Percentiles rank a stretch among this genome's conserved stretches.
phyloP scores from a whole-genome alignment of 2,113 vertebrate species.

The Notechis scutatus region DNA sequence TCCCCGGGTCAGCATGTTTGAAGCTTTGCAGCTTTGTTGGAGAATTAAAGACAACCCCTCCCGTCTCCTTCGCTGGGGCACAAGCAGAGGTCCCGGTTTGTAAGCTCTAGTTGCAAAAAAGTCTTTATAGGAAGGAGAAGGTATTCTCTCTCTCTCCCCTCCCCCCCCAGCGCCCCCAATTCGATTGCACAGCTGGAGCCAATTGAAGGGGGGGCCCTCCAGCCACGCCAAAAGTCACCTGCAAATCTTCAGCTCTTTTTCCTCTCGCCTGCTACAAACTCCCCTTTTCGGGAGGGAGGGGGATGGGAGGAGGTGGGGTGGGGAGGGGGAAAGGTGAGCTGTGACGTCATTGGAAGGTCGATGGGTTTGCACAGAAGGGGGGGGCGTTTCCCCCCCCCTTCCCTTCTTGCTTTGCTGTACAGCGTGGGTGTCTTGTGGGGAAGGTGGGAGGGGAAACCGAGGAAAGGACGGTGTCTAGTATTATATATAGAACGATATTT shows the following conservation, averaged over 20 bases:
- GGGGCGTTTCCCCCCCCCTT: not conserved
- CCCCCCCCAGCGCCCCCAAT: not conserved
- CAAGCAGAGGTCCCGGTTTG: not conserved
- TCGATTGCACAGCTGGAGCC: not conserved
- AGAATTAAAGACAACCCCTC: not conserved
- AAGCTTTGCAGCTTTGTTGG: not conserved
- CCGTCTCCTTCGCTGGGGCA: not conserved
- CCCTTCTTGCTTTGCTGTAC: too few relatives aligned
- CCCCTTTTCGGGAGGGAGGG: not conserved
- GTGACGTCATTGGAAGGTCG: conserved; percentile 49
- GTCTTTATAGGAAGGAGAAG: not conserved
- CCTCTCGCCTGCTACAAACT: too few relatives aligned
- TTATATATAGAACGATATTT: not conserved
- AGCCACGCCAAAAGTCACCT: not conserved
- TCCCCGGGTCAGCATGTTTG: not conserved
- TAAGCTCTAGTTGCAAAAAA: not conserved
- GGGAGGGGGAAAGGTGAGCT: not conserved
- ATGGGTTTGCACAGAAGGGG: not conserved
- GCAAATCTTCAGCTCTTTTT: not conserved
- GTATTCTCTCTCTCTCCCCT: not conserved
- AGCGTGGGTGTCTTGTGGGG: not conserved
- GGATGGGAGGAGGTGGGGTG: not conserved
- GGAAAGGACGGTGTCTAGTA: not conserved
- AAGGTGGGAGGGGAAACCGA: not conserved
- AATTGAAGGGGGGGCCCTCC: not conserved